These are phyloP conservation scores for Leptocoma aspasia DNA, from an alignment of 2,113 vertebrate species.

Conservation along the genomic window DNA sequence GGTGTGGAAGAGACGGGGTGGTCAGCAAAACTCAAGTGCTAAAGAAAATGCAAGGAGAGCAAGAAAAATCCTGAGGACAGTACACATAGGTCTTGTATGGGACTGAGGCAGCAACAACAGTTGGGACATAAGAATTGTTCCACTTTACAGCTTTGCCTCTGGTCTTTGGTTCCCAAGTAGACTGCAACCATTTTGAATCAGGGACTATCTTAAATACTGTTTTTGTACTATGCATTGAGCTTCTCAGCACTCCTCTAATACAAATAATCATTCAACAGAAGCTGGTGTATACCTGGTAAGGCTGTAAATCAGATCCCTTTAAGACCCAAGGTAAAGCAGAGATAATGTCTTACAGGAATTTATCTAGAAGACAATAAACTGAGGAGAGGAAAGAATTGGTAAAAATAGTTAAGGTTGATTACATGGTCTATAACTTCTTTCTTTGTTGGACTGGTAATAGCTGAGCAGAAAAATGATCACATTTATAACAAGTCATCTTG, in stretches of 20 bases:
- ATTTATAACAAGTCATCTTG: neutral
- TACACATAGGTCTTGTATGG: neutral
- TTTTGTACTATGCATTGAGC: neutral
- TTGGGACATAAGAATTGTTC: neutral
- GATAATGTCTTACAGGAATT: neutral
- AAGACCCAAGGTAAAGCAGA: neutral
- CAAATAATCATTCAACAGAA: neutral
- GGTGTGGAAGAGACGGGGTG: neutral
- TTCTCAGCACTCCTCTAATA: neutral
- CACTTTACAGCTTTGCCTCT: neutral
- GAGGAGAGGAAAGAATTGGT: neutral
- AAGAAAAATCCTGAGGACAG: neutral
- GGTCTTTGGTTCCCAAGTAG: neutral
- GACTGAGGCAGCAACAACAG: neutral
- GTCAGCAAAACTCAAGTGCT: neutral
- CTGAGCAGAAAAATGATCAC: neutral
- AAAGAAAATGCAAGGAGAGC: neutral
- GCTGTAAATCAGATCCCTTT: neutral
- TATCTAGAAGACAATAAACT: neutral
- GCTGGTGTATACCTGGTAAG: neutral
- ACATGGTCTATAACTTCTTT: neutral
- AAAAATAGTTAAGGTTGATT: neutral
- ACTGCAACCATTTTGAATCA: neutral
- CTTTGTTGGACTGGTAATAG: neutral
- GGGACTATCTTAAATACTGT: neutral